These are phyloP conservation scores for Drosophila fulvimacula DNA, from an alignment of 2,888 invertebrate species.

Conservation along the genomic window DNA sequence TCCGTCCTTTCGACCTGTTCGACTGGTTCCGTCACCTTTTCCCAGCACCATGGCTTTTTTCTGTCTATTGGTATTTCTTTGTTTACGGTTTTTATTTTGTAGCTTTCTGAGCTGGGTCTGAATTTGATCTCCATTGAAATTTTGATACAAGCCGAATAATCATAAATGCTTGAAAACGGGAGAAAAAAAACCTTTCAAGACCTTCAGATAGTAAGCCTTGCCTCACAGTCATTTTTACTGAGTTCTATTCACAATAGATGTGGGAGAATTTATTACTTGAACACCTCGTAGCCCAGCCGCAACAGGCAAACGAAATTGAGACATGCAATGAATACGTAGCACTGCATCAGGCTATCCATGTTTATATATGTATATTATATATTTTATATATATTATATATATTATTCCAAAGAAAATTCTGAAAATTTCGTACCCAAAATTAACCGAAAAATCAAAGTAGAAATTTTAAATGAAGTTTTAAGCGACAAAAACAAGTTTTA, in stretches of 20 bases:
- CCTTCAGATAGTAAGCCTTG: background rate
- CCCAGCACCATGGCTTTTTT: background rate
- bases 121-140: conserved; percentile 32
- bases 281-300: conserved; percentile 18
- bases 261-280: background rate
- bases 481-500: background rate
- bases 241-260: background rate
- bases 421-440: background rate
- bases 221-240: background rate
- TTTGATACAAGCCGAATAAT: conserved; percentile 44
- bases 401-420: too few relatives aligned
- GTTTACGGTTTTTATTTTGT: conserved; percentile 16
- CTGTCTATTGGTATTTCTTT: background rate
- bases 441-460: background rate
- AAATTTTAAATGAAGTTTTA: background rate
- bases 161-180: background rate
- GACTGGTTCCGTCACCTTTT: too few relatives aligned
- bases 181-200: too few relatives aligned
- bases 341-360: background rate
- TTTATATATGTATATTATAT: too few relatives aligned
- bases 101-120: conserved; percentile 20
- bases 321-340: background rate
- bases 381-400: too few relatives aligned
- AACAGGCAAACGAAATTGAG: conserved; percentile 22
- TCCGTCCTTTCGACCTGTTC: background rate